Evolutionary conservation across 92 coral and sea anemone genomes (phyloP).

Genomic region (Pocillopora meandrina): DNA sequence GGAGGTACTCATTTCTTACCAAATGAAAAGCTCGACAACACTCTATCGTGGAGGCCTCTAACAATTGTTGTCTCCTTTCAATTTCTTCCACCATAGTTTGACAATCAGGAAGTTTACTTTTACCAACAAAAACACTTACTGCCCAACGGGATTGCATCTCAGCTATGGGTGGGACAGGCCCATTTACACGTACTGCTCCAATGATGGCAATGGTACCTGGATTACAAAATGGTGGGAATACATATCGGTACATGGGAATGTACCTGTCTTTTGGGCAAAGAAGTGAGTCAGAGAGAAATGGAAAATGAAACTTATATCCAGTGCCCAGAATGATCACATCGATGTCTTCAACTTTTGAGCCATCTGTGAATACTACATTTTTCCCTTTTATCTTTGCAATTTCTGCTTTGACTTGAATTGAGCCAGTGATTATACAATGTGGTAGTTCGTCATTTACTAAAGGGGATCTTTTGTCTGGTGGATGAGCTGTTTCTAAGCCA

Average conservation of each 20-base stretch:
- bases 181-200: constrained; percentile 69
- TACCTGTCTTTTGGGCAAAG: constrained; percentile 50
- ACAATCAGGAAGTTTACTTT: constrained; percentile 55
- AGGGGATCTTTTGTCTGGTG: constrained; percentile 18
- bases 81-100: constrained; percentile 70
- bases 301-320: constrained; percentile 74
- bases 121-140: constrained; percentile 69
- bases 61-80: constrained; percentile 12
- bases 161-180: constrained; percentile 57
- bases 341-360: constrained; percentile 67
- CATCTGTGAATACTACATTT: constrained; percentile 69
- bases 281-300: constrained; percentile 61
- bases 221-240: constrained; percentile 60
- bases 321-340: constrained; percentile 81
- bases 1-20: constrained; percentile 6
- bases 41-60: constrained; percentile 16
- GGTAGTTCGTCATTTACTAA: constrained; percentile 84
- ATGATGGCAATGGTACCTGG: constrained; percentile 76
- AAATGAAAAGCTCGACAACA: constrained; percentile 34
- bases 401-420: constrained; percentile 64
- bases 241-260: constrained; percentile 75
- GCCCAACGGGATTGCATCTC: constrained; percentile 94
- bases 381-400: constrained; percentile 55
- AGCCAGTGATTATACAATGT: constrained; percentile 84
- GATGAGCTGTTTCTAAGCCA: constrained; percentile 65